Evolutionary conservation across 2,797 vertebrate genomes (phyloP).

Genomic region (Fistularia tabacaria): DNA sequence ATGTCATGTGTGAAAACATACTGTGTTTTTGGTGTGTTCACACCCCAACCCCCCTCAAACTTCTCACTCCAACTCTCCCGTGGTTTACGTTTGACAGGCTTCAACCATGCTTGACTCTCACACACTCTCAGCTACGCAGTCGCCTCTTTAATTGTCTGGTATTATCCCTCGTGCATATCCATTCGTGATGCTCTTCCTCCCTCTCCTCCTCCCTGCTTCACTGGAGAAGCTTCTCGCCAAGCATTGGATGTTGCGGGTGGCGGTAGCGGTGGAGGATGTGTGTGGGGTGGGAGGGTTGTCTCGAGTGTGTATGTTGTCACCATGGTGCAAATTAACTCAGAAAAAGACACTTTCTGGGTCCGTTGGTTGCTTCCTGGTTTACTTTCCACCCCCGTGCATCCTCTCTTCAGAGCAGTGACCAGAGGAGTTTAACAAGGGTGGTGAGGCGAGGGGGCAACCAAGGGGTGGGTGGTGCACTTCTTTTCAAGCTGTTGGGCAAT

Average conservation of each 20-base stretch:
- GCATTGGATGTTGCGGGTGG: constrained; percentile 28
- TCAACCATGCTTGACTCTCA: constrained; percentile 69
- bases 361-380: constrained; percentile 47
- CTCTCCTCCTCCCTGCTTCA: constrained; percentile 39
- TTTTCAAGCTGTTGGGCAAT: constrained; percentile 57
- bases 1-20: constrained; percentile 59
- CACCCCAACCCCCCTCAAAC: constrained; percentile 53
- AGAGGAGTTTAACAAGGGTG: constrained; percentile 67
- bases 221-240: constrained; percentile 40
- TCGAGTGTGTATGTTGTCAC: constrained; percentile 64
- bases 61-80: constrained; percentile 59
- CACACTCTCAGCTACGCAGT: constrained; percentile 62
- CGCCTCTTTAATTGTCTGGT: constrained; percentile 71
- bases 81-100: constrained; percentile 69
- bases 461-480: constrained; percentile 50
- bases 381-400: constrained; percentile 52
- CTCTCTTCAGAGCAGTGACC: constrained; percentile 59
- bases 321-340: constrained; percentile 60
- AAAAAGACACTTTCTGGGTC: constrained; percentile 53
- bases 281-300: constrained; percentile 22
- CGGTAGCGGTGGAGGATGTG: too few species aligned
- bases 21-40: constrained; percentile 57
- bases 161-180: constrained; percentile 64
- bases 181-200: constrained; percentile 53
- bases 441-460: constrained; percentile 51